These are phyloP conservation scores for Reticulitermes lucifugus DNA, from an alignment of 2,888 invertebrate species.

Conservation along the genomic window DNA sequence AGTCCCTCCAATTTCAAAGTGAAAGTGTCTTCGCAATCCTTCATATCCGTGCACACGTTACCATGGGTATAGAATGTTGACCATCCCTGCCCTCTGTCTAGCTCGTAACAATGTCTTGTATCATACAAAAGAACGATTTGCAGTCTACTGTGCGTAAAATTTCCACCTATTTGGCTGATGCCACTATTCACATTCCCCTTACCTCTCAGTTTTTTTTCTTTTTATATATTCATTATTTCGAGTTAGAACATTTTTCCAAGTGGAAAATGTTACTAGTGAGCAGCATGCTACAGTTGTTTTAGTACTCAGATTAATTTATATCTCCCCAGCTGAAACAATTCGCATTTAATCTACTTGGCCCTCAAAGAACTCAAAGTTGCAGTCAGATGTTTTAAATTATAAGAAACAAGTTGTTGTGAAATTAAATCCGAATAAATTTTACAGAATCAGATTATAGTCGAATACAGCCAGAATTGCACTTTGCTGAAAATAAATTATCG, in stretches of 20 bases:
- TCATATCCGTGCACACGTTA: no score
- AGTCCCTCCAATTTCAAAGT: no score
- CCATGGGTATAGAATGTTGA: neutral
- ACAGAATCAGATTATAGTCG: no score
- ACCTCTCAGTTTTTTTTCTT: neutral
- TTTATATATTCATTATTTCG: neutral
- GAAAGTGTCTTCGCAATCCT: no score
- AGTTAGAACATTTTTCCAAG: neutral
- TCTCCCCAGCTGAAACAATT: neutral
- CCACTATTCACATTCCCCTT: neutral
- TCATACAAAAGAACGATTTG: neutral
- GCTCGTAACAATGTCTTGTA: neutral
- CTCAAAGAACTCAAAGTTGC: neutral
- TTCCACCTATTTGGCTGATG: constrained; percentile 9
- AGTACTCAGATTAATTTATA: no score
- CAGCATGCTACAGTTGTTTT: no score
- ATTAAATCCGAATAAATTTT: neutral
- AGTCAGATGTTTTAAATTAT: neutral
- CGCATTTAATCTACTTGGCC: neutral
- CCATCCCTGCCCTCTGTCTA: neutral
- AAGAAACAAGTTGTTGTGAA: neutral
- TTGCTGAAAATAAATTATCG: no score
- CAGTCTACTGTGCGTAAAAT: neutral
- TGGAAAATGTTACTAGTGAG: neutral
- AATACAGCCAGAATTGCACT: no score